Evolutionary conservation across 1,140 invertebrate species (phyloP).

Genomic region (Listronotus bonariensis): DNA sequence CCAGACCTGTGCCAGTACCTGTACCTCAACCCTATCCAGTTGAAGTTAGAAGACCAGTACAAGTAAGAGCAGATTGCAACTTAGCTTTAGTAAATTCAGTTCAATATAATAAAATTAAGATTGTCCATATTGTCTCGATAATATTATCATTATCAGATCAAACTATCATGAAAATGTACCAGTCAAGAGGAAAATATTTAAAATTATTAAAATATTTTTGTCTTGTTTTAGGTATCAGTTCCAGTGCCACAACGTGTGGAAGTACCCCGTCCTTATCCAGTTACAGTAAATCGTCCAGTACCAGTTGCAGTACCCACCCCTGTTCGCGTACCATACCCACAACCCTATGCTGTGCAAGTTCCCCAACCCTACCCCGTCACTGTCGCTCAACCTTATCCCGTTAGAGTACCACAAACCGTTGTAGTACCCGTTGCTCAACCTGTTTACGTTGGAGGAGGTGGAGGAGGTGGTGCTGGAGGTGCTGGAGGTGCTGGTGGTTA

Average conservation of each 20-base stretch:
- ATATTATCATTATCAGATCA: too few relatives aligned
- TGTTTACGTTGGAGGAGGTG: conserved; percentile 41
- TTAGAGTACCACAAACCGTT: conserved; percentile 50
- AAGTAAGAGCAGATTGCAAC: conserved; percentile 38
- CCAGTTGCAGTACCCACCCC: conserved; percentile 43
- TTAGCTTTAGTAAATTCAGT: too few relatives aligned
- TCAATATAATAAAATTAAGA: too few relatives aligned
- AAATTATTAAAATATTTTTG: too few relatives aligned
- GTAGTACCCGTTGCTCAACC: conserved; percentile 51
- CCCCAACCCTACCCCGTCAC: conserved; percentile 48
- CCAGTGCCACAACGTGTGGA: conserved; percentile 51
- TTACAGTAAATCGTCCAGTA: conserved; percentile 45
- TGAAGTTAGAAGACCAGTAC: conserved; percentile 51
- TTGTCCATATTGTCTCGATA: too few relatives aligned
- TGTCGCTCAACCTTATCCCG: conserved; percentile 46
- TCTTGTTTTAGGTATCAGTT: conserved; percentile 40
- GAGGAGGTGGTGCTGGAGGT: conserved; percentile 29
- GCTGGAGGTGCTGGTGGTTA: conserved; percentile 26
- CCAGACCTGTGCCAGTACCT: conserved; percentile 56
- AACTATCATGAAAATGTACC: too few relatives aligned
- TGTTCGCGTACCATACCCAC: conserved; percentile 46
- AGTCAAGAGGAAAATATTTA: too few relatives aligned
- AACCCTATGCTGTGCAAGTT: conserved; percentile 45
- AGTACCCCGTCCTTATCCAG: conserved; percentile 43
- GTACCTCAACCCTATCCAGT: conserved; percentile 54